phyloP scores from a whole-genome alignment of 2,113 vertebrate genomes.

The Ivindomyrus marchei region DNA sequence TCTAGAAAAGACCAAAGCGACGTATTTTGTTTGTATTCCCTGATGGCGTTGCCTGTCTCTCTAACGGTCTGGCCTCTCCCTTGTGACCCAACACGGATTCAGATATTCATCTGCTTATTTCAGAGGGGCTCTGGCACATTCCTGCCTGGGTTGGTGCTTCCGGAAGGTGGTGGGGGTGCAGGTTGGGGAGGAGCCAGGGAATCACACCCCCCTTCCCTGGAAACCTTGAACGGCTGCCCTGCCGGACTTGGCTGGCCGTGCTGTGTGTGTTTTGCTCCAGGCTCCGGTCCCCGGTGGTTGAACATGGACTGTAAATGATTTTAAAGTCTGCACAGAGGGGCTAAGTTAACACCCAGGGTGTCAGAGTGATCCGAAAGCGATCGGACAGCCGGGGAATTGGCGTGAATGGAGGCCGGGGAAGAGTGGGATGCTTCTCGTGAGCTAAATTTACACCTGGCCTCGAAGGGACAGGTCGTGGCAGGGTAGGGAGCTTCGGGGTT shows the following conservation, averaged over 20 bases:
- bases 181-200: not conserved
- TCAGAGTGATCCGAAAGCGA: not conserved
- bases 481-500: not conserved
- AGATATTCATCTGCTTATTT: constrained; percentile 20
- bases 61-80: not conserved
- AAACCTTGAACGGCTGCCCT: not conserved
- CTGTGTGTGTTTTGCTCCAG: not conserved
- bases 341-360: not conserved
- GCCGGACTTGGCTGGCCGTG: not conserved
- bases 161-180: not conserved
- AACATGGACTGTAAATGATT: not conserved
- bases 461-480: not conserved
- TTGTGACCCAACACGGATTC: not conserved
- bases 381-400: not conserved
- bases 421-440: not conserved
- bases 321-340: not conserved
- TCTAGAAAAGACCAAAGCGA: not conserved
- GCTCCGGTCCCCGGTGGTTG: not conserved
- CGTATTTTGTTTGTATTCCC: not conserved
- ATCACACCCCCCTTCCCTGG: not conserved
- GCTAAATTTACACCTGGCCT: not conserved
- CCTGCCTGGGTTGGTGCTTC: not conserved
- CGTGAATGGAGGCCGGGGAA: not conserved
- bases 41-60: not conserved
- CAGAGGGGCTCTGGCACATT: not conserved